These are phyloP conservation scores for Pseudochirops cupreus DNA, from an alignment of 2,797 vertebrate species.

Conservation along the genomic window DNA sequence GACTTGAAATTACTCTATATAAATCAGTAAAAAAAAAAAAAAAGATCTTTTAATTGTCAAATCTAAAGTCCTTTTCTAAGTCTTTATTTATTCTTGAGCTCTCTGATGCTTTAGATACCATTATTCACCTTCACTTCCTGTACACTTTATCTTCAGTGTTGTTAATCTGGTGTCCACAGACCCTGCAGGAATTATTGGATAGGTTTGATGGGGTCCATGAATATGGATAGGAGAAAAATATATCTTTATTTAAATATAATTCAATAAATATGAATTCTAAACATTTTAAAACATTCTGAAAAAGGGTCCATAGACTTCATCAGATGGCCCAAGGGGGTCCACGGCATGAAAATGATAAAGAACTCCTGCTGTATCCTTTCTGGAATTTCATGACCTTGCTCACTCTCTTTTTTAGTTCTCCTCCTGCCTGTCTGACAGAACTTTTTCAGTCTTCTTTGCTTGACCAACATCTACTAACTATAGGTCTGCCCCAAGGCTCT, in stretches of 20 bases:
- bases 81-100: background rate
- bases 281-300: background rate
- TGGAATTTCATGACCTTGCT: background rate
- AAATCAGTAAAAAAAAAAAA: background rate
- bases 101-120: background rate
- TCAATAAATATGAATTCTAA: background rate
- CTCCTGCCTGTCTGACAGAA: background rate
- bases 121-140: background rate
- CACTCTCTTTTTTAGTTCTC: background rate
- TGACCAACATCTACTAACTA: background rate
- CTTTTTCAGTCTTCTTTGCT: background rate
- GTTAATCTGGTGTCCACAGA: background rate
- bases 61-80: background rate
- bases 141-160: background rate
- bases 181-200: background rate
- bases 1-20: background rate
- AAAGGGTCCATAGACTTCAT: background rate
- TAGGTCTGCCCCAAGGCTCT: background rate
- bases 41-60: background rate
- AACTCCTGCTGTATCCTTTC: background rate
- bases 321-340: background rate
- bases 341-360: background rate
- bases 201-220: background rate
- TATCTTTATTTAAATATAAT: background rate
- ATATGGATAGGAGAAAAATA: background rate